phyloP scores from a whole-genome alignment of 2,797 vertebrate genomes.

The Schizopygopsis pylzovi region DNA sequence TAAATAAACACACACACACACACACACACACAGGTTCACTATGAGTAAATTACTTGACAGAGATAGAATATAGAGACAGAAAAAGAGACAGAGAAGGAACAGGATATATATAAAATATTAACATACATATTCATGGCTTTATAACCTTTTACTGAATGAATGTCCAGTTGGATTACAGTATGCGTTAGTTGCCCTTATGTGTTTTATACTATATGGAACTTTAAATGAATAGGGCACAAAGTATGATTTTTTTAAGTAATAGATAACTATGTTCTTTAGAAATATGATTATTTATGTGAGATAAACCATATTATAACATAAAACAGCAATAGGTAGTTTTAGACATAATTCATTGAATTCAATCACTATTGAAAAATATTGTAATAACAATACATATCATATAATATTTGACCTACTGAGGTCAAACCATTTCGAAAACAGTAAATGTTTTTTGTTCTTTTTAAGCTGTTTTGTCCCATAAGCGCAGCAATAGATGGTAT shows the following conservation, averaged over 20 bases:
- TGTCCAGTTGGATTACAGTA: background rate
- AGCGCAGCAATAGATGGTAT: background rate
- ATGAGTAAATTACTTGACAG: background rate
- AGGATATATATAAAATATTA: background rate
- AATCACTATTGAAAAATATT: background rate
- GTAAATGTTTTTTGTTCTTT: background rate
- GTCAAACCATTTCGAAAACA: no score
- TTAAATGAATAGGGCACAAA: background rate
- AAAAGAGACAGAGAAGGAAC: conserved; percentile 14
- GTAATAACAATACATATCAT: background rate
- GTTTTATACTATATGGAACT: background rate
- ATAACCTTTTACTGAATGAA: no score
- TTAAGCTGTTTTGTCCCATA: background rate
- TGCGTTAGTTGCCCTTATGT: background rate
- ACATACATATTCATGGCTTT: conserved; percentile 10
- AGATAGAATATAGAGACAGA: background rate
- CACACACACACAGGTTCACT: conserved; percentile 16
- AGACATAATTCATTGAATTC: background rate
- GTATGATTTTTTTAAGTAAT: background rate
- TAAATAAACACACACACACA: conserved; percentile 63
- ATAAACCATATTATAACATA: background rate
- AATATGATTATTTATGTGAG: background rate
- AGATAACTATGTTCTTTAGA: background rate
- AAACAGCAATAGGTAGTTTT: background rate
- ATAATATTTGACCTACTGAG: no score